These are phyloP conservation scores for Aleiodes testaceus DNA, from an alignment of 2,888 invertebrate species.

Conservation along the genomic window DNA sequence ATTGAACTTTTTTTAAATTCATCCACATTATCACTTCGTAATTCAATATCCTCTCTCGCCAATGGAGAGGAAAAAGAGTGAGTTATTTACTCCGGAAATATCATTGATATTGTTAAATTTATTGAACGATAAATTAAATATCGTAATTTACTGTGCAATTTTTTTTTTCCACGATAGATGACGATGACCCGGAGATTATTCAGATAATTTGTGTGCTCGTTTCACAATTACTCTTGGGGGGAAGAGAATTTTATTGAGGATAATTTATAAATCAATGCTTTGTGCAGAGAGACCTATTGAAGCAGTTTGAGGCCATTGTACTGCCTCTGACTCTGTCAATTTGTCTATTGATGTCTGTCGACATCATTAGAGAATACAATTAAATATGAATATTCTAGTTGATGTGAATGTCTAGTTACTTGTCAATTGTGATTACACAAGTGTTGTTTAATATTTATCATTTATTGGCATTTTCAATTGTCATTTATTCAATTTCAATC, in stretches of 20 bases:
- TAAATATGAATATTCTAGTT: slow-evolving; percentile 11
- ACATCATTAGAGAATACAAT: slow-evolving; percentile 22
- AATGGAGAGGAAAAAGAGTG: neutral
- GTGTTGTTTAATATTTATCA: too few species aligned
- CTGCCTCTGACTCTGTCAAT: slow-evolving; percentile 11
- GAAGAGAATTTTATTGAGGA: slow-evolving; percentile 27
- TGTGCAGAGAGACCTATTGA: neutral
- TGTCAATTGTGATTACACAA: slow-evolving; percentile 15
- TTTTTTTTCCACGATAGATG: neutral
- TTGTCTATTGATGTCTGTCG: slow-evolving; percentile 25
- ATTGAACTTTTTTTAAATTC: neutral
- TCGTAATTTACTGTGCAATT: neutral
- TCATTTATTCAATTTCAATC: too few species aligned
- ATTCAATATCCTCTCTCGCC: too few species aligned
- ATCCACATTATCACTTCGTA: neutral
- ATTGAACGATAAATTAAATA: neutral
- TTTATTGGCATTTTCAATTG: too few species aligned
- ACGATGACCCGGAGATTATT: slow-evolving; percentile 7
- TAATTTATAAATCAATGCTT: slow-evolving; percentile 33
- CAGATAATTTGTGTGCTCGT: slow-evolving; percentile 24
- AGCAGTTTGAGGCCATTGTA: slow-evolving; percentile 15
- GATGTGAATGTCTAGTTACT: slow-evolving; percentile 18
- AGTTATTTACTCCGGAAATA: neutral
- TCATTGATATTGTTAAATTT: neutral
- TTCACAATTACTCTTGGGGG: slow-evolving; percentile 34